Conservation (phyloP, 2,113 vertebrate genomes). For the Leuciscus idus region DNA sequence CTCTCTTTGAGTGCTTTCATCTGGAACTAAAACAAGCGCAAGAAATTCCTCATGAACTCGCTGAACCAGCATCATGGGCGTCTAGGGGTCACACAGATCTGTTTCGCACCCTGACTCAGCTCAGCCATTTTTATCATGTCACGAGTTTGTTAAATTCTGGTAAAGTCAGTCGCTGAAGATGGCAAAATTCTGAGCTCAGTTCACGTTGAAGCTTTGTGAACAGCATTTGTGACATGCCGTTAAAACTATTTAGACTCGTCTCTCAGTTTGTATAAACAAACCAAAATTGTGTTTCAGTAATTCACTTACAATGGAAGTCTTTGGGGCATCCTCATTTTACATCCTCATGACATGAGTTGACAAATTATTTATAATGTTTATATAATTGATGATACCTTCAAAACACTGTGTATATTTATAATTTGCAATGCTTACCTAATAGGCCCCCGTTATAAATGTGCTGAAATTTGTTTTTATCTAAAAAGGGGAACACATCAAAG, state of each 20-base stretch:
- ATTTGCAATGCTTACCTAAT: not conserved
- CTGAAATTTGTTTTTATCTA: not conserved
- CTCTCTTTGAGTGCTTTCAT: constrained; percentile 5
- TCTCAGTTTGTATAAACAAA: not conserved
- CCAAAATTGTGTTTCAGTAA: not conserved
- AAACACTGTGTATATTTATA: not conserved
- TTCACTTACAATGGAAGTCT: not conserved
- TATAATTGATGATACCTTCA: not conserved
- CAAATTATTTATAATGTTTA: not conserved
- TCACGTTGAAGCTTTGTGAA: not conserved
- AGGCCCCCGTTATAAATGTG: not conserved
- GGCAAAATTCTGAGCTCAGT: not conserved
- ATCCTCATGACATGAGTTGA: not conserved
- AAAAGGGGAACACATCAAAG: not conserved
- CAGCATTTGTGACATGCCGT: not conserved
- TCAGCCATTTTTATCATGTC: not conserved
- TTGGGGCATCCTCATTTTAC: not conserved
- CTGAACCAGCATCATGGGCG: constrained; percentile 6
- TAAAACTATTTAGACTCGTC: too few species aligned
- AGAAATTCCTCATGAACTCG: constrained; percentile 34
- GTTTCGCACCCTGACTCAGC: not conserved
- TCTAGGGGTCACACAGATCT: not conserved
- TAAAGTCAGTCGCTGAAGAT: not conserved
- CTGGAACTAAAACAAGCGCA: constrained; percentile 20
- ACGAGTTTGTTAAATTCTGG: not conserved